A percentile compares a stretch with the other conserved stretches of the same genome.
Conservation (phyloP, 2,888 invertebrate species). For the Lasioglossum villosulum region DNA sequence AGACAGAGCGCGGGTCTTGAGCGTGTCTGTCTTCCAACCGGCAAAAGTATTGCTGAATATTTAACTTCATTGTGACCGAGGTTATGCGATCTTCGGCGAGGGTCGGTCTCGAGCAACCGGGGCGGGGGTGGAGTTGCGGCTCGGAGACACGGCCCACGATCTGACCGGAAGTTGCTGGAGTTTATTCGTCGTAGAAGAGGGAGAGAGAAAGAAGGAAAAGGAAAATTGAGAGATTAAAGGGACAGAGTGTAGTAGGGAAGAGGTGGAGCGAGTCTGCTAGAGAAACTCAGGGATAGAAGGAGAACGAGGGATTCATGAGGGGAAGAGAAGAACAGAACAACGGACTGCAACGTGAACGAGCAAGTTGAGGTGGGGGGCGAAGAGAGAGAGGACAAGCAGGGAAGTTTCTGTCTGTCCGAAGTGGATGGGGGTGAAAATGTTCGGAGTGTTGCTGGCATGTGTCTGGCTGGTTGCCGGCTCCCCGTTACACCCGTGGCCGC, state of each 20-base stretch:
- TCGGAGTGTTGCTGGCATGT: constrained; percentile 75
- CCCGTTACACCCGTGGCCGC: constrained; percentile 74
- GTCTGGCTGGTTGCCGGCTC: constrained; percentile 77
- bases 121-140: neutral
- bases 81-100: neutral
- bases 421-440: constrained; percentile 76
- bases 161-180: constrained; percentile 25
- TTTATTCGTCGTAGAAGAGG: neutral
- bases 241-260: neutral
- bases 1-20: neutral
- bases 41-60: neutral
- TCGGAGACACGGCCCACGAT: constrained; percentile 38
- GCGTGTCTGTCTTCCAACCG: neutral
- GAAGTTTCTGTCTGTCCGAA: constrained; percentile 72
- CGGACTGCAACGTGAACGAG: constrained; percentile 43
- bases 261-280: neutral
- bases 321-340: constrained; percentile 32
- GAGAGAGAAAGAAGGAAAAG: constrained; percentile 9
- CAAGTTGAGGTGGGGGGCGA: constrained; percentile 29
- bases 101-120: neutral
- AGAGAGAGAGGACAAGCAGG: constrained; percentile 56
- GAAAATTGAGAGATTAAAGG: constrained; percentile 26
- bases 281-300: neutral
- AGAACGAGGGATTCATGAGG: constrained; percentile 1
- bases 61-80: neutral